These are phyloP conservation scores for Cyclargus thomasi DNA, from an alignment of 1,140 invertebrate species.

Conservation along the genomic window DNA sequence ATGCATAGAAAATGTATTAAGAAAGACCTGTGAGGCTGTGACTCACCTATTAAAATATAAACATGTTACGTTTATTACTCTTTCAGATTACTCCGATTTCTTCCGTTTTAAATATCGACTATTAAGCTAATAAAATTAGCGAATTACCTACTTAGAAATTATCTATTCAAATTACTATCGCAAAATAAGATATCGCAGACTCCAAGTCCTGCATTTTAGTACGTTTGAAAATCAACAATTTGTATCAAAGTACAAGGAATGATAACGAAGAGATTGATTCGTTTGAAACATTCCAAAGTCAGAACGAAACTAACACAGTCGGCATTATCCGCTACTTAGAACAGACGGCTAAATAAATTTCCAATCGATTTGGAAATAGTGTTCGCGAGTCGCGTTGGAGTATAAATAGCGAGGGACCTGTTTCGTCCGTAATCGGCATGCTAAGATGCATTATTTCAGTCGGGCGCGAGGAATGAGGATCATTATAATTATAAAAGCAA, in stretches of 20 bases:
- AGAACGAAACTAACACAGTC: neutral
- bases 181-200: too few relatives aligned
- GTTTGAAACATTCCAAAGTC: neutral
- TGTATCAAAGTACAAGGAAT: neutral
- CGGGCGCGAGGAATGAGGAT: neutral
- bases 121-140: too few relatives aligned
- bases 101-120: too few relatives aligned
- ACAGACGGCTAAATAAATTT: neutral
- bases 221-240: neutral
- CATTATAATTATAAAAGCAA: slow-evolving; percentile 10
- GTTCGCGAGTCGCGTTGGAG: neutral
- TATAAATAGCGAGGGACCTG: neutral
- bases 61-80: neutral
- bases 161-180: too few relatives aligned
- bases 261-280: slow-evolving; percentile 2
- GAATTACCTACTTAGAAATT: too few relatives aligned
- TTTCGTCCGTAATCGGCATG: slow-evolving; percentile 1
- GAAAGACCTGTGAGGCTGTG: neutral
- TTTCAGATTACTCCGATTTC: too few relatives aligned
- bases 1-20: neutral
- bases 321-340: neutral
- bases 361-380: neutral
- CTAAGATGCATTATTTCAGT: slow-evolving; percentile 8
- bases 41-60: neutral
- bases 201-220: neutral